Base-by-base conservation (phyloP, 2,113 vertebrate genomes). In the Balaeniceps rex region DNA sequence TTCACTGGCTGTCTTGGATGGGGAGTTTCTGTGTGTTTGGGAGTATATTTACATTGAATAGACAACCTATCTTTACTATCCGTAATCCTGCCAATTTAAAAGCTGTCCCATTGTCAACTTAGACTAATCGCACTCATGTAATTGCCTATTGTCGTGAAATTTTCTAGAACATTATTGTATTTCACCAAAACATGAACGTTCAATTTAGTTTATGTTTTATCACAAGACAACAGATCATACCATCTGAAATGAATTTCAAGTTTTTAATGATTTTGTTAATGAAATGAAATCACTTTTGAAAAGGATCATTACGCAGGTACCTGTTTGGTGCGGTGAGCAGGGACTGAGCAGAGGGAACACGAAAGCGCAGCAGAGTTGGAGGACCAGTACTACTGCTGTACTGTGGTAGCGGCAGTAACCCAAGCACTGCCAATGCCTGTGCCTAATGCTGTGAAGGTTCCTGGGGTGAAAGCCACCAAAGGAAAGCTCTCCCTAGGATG, bases 301-400 rank as follows among this genome's bases (percentile, higher is more conserved):
- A 61, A 75, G 33, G 46, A 7, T 51, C 8, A 2, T 42, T 71
- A 7, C 0, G 0, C 23, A 26, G 54, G n/a, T 47, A 2, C 40
- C 19, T 49, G 42, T 9, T 64, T 33, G 25, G 11, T 64, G 17
- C 24, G 25, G 22, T 8, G 47, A 21, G 51, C 75, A 70, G 79
- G 42, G 55, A 0, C 44, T 24, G 44, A 71, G 69, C 54, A 52
- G 65, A 34, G 57, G n/a, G 29, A 26, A 4, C 38, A 24, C 0
- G 0, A 47, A 54, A 46, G 18, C 1, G 1, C 24, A 31, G 36
- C 24, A 9, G 40, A 21, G 14, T 19, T 5, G 12, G 60, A 40
- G 58, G 28, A 14, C 23, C 1, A 2, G 49, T 0, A 0, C 18
- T 17, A 60, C 26, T 2, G 0, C 11, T 5, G 25, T 9, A 1